A percentile compares a stretch with the other conserved stretches of the same genome.
phyloP scores from a whole-genome alignment of 2,888 invertebrate species.

The Sipha maydis region DNA sequence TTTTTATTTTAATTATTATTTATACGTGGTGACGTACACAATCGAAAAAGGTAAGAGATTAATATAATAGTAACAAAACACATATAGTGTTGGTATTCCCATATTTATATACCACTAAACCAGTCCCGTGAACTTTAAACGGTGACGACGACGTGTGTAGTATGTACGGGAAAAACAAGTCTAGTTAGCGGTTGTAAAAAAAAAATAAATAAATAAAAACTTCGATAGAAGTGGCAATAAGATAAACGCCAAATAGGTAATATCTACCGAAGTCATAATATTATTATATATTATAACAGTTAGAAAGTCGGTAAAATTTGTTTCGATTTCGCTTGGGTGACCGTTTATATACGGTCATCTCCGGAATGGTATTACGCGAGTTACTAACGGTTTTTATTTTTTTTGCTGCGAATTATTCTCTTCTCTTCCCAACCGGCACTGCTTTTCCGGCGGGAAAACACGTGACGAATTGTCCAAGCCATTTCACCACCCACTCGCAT shows the following conservation, averaged over 20 bases:
- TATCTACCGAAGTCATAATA: not conserved
- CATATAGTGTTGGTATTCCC: too few species aligned
- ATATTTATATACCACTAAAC: not conserved
- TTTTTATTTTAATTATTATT: too few species aligned
- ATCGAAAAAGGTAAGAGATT: not conserved
- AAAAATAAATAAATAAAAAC: not conserved
- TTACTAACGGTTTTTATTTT: constrained; percentile 8
- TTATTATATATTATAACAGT: not conserved
- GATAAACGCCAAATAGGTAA: not conserved
- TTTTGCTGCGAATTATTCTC: not conserved
- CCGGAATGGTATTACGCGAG: not conserved
- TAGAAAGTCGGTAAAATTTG: constrained; percentile 38
- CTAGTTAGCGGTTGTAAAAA: not conserved
- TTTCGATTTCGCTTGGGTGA: constrained; percentile 31
- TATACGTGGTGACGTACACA: not conserved
- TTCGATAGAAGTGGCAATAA: not conserved
- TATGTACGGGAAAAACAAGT: not conserved
- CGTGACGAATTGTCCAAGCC: constrained; percentile 23
- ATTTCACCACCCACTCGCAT: not conserved
- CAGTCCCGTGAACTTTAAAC: not conserved
- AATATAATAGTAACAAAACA: not conserved
- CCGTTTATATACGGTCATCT: not conserved
- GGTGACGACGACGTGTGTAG: not conserved
- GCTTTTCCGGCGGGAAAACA: constrained; percentile 8
- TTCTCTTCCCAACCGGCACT: not conserved